Evolutionary conservation across 2,888 invertebrate species (phyloP), one percentile per base, ranked within the genome.

Genomic region (Diaperis boleti): DNA sequence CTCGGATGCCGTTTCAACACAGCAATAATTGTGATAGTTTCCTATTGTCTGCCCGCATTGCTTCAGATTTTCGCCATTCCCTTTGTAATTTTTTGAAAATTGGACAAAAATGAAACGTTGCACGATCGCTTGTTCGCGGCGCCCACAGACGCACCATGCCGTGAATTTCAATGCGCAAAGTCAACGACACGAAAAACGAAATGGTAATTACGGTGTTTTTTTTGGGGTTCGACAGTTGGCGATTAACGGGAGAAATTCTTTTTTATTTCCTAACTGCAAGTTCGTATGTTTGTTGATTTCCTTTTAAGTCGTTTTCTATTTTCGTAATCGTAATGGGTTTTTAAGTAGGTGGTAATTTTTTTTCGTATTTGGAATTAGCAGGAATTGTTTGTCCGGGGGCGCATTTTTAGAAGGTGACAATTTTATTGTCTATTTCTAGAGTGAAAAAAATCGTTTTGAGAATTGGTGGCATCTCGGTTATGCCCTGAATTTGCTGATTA

Each of bases 21-120:
- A n/a, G n/a, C n/a, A n/a, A n/a, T n/a, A 33, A 33, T 50, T 50
- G 20, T 50, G 49, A 18, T 35, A 35, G 29, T 47, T 47, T 31
- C 10, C 47, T n/a, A 47, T 47, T 47, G 47, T 47, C 26, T 47
- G 13, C 15, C 11, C n/a, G n/a, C n/a, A 29, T 47, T 47, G 17
- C 35, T 35, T 11, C 33, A 50, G 13, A 20, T 35, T 35, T 50
- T 33, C 2, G 7, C n/a, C 14, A 1, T 14, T 29, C 31, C 15
- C 31, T 17, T 6, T 4, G 22, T 22, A 15, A 31, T 8, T 47
- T 31, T 14, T n/a, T 31, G 6, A 15, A 47, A 47, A 47, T 31
- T 45, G 18, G 20, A 29, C 22, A 47, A 31, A 47, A 44, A 44
- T 22, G n/a, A 33, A 4, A 11, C 8, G 13, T 22, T 47, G 26